Base-by-base conservation (phyloP, 2,113 vertebrate genomes). In the Trematomus loennbergii region DNA sequence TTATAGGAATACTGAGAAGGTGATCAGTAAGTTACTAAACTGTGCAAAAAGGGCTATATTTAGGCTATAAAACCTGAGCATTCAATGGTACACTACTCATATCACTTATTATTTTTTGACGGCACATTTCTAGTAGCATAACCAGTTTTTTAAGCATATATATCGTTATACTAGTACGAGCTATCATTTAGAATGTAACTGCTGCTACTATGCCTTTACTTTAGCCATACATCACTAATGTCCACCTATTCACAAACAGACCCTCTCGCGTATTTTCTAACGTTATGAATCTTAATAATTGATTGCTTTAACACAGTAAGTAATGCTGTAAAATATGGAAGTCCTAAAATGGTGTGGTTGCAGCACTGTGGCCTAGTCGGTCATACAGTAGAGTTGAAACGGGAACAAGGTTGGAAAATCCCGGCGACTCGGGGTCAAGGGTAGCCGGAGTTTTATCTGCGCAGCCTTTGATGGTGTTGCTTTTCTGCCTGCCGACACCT, bases 391-490 rank as follows among this genome's bases (percentile, higher is more conserved):
- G n/a, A 78, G 58, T 66, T 67, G 1, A 84, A 52, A 87, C 13
- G 9, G n/a, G 33, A 82, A 79, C 25, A 5, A 57, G 64, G 79
- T 65, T 74, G 59, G 82, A 17, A 81, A 65, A 82, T 53, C 33
- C 62, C 2, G 0, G 0, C 29, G 60, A 81, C 46, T 50, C 60
- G 1, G 3, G 75, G 64, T 86, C 73, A 87, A 86, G 86, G 67
- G 54, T 75, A 87, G 68, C 12, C n/a, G 61, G 78, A 73, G 79
- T 84, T 82, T 92, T 66, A 84, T 90, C 78, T 88, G 82, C 73
- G 72, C 69, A 63, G 50, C 85, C 80, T 87, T 17, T 82, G 87
- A 86, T 67, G 72, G 83, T 72, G 85, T 86, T 74, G 69, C 79
- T 64, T 85, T 88, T 72, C 82, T 71, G 83, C 67, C 82, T 67